Conservation (phyloP, 2,113 vertebrate species). For the Helogale parvula region DNA sequence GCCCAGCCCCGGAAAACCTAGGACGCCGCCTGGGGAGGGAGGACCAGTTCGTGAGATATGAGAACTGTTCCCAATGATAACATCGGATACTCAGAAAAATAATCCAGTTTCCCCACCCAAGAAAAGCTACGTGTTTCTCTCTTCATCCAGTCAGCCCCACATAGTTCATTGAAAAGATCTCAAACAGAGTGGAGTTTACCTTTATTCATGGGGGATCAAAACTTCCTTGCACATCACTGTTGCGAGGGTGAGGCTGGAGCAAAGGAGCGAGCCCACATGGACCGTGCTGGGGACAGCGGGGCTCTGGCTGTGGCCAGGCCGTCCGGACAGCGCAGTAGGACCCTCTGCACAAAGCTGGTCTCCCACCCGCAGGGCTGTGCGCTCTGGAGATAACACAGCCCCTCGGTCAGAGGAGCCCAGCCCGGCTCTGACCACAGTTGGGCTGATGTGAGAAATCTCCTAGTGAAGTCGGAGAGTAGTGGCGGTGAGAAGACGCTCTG, state of each 20-base stretch:
- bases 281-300: fast-evolving
- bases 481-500: neutral
- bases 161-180: neutral
- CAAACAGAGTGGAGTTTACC: neutral
- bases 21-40: neutral
- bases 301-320: neutral
- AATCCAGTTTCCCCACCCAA: neutral
- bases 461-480: fast-evolving
- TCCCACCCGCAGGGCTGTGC: neutral
- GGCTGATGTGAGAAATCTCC: neutral
- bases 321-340: neutral
- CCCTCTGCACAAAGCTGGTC: neutral
- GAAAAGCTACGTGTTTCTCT: neutral
- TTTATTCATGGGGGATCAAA: neutral
- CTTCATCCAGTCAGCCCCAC: neutral
- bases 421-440: fast-evolving
- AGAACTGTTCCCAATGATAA: neutral
- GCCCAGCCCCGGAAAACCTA: neutral
- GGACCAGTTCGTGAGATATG: neutral
- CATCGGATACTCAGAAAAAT: neutral
- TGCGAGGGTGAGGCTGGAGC: neutral
- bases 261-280: fast-evolving
- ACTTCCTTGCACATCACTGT: neutral
- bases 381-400: too few species aligned
- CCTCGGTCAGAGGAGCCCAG: neutral